Percentiles rank a stretch among this genome's conserved stretches.
Evolutionary conservation across 2,797 vertebrate genomes (phyloP).

Genomic region (Acrossocheilus fasciatus): DNA sequence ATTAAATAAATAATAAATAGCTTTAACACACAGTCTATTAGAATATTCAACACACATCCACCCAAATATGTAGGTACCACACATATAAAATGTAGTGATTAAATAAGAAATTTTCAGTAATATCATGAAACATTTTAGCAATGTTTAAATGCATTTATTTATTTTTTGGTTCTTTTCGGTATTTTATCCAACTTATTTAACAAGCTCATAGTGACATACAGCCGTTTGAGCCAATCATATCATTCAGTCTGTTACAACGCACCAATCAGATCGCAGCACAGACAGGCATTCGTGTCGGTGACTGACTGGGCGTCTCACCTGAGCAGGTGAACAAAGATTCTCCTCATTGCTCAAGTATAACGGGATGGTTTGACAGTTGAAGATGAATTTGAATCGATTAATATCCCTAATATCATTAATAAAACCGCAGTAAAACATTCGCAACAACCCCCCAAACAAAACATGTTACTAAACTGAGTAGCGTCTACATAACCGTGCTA

Average conservation of each 20-base stretch:
- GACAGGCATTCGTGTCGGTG: background rate
- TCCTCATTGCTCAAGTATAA: conserved; percentile 16
- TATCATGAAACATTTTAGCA: background rate
- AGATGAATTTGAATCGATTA: background rate
- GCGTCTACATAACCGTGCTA: background rate
- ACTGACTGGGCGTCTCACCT: conserved; percentile 45
- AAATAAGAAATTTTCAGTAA: background rate
- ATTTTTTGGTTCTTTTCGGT: background rate
- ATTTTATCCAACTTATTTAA: background rate
- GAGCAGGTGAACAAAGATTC: conserved; percentile 52
- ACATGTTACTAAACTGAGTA: background rate
- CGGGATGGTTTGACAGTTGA: background rate
- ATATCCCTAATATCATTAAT: background rate
- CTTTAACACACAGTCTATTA: background rate
- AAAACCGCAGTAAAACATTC: background rate
- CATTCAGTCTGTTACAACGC: background rate
- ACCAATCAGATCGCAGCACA: conserved; percentile 45
- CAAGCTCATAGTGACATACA: background rate
- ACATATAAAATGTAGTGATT: background rate
- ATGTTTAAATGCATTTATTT: background rate
- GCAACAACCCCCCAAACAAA: background rate
- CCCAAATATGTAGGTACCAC: background rate
- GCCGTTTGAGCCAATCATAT: conserved; percentile 30
- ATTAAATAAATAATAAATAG: background rate
- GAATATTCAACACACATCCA: background rate